Percentiles rank a stretch among this genome's conserved stretches.
Conservation (phyloP, 2,113 vertebrate species). For the Mystacornis crossleyi region DNA sequence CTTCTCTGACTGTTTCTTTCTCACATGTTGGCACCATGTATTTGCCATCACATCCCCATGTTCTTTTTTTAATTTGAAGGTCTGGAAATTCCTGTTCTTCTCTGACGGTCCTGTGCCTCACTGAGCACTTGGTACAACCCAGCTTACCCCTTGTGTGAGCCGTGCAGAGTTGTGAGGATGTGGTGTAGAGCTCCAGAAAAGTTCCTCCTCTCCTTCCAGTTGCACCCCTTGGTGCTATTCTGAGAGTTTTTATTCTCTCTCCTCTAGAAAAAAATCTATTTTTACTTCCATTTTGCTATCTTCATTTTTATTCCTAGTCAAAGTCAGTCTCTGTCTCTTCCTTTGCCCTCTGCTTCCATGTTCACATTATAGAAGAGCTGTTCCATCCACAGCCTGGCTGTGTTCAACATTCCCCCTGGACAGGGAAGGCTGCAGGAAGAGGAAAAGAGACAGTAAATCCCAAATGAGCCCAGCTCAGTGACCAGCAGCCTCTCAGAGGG, state of each 20-base stretch:
- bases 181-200: not conserved
- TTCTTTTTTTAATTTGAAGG: not conserved
- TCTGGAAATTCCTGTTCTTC: not conserved
- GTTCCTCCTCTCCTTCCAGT: not conserved
- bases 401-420: not conserved
- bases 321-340: not conserved
- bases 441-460: not conserved
- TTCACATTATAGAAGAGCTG: not conserved
- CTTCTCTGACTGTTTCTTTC: not conserved
- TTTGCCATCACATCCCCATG: not conserved
- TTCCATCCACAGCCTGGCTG: not conserved
- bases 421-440: not conserved
- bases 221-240: not conserved
- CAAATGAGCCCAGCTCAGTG: not conserved
- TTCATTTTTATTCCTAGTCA: not conserved
- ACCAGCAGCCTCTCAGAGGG: not conserved
- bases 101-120: not conserved
- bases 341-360: not conserved
- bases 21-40: not conserved
- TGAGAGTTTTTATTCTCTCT: not conserved
- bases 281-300: not conserved
- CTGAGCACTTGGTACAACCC: not conserved
- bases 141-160: not conserved
- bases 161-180: not conserved
- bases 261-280: not conserved